Percentiles rank a stretch among this genome's conserved stretches.
Conservation (phyloP, 2,797 vertebrate genomes). For the Propithecus deckenii region DNA sequence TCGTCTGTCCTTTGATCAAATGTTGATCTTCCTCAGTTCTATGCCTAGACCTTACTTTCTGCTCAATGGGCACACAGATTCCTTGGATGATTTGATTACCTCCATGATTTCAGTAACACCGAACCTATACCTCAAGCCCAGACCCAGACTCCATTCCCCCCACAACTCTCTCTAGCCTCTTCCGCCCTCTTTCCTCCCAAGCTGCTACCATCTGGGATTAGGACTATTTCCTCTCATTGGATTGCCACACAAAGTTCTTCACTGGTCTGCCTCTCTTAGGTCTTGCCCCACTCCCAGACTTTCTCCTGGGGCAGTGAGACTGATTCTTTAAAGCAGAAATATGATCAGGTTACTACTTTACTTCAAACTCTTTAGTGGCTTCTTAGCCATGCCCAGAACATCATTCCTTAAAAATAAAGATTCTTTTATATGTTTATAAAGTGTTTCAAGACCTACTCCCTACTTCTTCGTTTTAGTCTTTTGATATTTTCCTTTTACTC, state of each 20-base stretch:
- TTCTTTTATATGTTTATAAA: neutral
- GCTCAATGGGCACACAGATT: neutral
- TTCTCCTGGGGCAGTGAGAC: neutral
- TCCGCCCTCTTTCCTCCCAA: neutral
- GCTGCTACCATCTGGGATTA: rapidly evolving
- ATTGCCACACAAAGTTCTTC: neutral
- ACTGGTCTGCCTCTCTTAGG: neutral
- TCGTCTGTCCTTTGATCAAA: neutral
- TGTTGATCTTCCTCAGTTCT: neutral
- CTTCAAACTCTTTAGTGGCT: neutral
- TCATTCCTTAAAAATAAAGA: neutral
- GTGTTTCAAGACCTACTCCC: neutral
- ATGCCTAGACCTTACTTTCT: neutral
- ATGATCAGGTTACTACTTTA: neutral
- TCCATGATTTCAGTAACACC: neutral
- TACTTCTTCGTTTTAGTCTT: neutral
- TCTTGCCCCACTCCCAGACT: neutral
- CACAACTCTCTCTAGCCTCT: neutral
- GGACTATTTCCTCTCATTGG: neutral
- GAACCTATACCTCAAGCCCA: neutral
- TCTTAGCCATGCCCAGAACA: neutral
- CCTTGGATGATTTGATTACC: neutral
- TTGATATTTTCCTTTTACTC: neutral
- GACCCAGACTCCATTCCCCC: neutral
- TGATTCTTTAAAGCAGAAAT: neutral